Conservation (phyloP, 1,140 invertebrate genomes). For the Caligus rogercresseyi region DNA sequence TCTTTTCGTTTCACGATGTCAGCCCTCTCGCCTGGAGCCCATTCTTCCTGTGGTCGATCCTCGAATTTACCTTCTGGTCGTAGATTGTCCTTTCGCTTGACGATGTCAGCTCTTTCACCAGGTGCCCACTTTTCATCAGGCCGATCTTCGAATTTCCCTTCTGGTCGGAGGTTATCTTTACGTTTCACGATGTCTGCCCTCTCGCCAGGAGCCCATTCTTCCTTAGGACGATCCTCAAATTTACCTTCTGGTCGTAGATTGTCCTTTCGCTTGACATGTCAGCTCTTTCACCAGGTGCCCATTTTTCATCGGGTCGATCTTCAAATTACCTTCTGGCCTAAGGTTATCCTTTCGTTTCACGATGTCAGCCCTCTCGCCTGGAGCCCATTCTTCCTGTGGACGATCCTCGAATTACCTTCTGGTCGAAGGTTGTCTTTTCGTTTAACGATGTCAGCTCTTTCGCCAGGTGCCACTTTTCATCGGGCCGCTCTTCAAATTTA, state of each 20-base stretch:
- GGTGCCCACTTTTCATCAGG: too few relatives aligned
- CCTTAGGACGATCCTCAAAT: too few relatives aligned
- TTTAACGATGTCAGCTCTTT: slow-evolving; percentile 30
- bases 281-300: slow-evolving; percentile 27
- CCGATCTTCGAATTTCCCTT: too few relatives aligned
- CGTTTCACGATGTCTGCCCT: too few relatives aligned
- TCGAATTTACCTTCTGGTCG: too few relatives aligned
- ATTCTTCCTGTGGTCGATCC: too few relatives aligned
- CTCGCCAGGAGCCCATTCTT: too few relatives aligned
- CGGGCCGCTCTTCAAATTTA: slow-evolving; percentile 27
- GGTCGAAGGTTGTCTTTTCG: slow-evolving; percentile 37
- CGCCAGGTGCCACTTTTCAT: slow-evolving; percentile 23
- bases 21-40: too few relatives aligned
- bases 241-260: slow-evolving; percentile 37
- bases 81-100: too few relatives aligned
- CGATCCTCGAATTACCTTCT: slow-evolving; percentile 20
- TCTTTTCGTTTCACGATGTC: too few relatives aligned
- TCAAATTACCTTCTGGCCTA: slow-evolving; percentile 41
- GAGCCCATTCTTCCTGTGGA: slow-evolving; percentile 32
- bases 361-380: slow-evolving; percentile 27
- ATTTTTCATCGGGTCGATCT: slow-evolving; percentile 5
- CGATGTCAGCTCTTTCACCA: too few relatives aligned
- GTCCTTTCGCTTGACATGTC: slow-evolving; percentile 24
- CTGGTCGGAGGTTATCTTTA: too few relatives aligned
- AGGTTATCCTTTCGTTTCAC: slow-evolving; percentile 35